Conservation (phyloP, 2,113 vertebrate species). For the Loxodonta africana region DNA sequence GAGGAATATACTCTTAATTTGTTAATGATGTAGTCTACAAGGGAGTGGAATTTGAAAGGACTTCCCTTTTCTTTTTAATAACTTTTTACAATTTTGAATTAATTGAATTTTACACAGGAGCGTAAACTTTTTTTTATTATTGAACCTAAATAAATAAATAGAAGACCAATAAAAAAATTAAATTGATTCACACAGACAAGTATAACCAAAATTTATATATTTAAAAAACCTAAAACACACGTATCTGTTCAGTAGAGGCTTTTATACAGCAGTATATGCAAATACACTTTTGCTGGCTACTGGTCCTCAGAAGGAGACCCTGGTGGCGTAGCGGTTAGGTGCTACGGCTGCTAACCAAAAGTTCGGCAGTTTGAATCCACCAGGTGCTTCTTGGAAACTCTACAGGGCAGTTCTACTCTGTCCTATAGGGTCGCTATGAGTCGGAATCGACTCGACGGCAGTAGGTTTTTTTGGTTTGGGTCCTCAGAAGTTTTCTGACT, state of each 20-base stretch:
- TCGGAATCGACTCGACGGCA: too few relatives aligned
- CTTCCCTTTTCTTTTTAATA: background rate
- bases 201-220: background rate
- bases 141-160: conserved; percentile 1
- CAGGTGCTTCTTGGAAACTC: too few relatives aligned
- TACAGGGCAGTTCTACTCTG: too few relatives aligned
- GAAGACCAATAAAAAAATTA: conserved; percentile 20
- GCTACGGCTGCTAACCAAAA: too few relatives aligned
- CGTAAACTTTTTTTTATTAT: conserved; percentile 3
- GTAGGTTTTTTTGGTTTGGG: too few relatives aligned
- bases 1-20: background rate
- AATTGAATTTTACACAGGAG: conserved; percentile 43
- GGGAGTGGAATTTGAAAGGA: background rate
- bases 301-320: background rate
- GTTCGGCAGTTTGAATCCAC: too few relatives aligned
- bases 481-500: background rate
- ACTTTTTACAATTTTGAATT: conserved; percentile 28
- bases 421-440: too few relatives aligned
- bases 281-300: background rate
- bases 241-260: background rate
- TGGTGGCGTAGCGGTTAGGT: too few relatives aligned
- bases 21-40: background rate
- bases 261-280: background rate
- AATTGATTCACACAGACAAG: background rate
- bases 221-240: background rate